Evolutionary conservation across 2,113 vertebrate species (phyloP).

Genomic region (Gulo gulo): DNA sequence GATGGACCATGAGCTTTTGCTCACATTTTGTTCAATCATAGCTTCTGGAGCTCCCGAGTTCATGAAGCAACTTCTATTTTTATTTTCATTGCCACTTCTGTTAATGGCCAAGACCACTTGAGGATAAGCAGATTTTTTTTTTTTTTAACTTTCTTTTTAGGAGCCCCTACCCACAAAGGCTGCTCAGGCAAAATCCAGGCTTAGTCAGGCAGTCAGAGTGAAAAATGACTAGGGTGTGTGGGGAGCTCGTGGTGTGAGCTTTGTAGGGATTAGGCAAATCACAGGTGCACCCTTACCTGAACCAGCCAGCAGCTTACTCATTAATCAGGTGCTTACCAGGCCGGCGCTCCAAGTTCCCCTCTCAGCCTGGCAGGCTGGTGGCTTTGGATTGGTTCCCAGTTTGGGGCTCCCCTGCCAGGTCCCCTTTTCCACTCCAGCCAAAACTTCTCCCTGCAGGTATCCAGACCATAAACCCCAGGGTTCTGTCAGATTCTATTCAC

Average conservation of each 20-base stretch:
- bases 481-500: background rate
- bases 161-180: background rate
- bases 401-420: background rate
- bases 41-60: background rate
- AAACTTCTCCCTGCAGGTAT: constrained; percentile 8
- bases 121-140: background rate
- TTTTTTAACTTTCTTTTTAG: background rate
- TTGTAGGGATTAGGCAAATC: constrained; percentile 28
- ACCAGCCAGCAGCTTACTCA: constrained; percentile 40
- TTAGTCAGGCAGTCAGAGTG: background rate
- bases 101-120: background rate
- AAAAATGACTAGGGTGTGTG: background rate
- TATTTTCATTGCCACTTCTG: background rate
- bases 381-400: constrained; percentile 59
- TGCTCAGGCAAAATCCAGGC: background rate
- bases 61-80: background rate
- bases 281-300: constrained; percentile 56
- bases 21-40: background rate
- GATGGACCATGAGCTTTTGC: background rate
- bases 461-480: background rate
- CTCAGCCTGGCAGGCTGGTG: background rate
- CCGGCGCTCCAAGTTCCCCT: background rate
- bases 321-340: constrained; percentile 49
- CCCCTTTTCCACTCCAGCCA: constrained; percentile 7
- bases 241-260: background rate